These are phyloP conservation scores for Discoglossus pictus DNA, from an alignment of 2,797 vertebrate genomes.

Conservation along the genomic window DNA sequence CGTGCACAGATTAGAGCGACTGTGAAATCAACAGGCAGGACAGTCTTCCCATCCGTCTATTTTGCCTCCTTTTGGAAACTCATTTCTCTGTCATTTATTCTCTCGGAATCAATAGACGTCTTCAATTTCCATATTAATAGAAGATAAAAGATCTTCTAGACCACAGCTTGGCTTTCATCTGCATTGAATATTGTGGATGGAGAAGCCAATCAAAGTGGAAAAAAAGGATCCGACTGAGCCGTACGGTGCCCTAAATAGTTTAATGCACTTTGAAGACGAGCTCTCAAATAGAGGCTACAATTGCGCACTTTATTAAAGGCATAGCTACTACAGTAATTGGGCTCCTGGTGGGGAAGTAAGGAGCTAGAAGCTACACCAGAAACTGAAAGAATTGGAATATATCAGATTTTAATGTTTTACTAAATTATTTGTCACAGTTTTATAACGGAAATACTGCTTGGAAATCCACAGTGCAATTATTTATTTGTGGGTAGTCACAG, in stretches of 20 bases:
- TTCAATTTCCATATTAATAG: constrained; percentile 51
- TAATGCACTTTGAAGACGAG: constrained; percentile 18
- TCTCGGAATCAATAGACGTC: constrained; percentile 31
- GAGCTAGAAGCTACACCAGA: too few species aligned
- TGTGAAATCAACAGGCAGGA: constrained; percentile 28
- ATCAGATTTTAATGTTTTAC: too few species aligned
- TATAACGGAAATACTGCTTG: too few species aligned
- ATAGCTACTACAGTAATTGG: constrained; percentile 11
- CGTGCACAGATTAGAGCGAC: constrained; percentile 27
- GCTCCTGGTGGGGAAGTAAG: too few species aligned
- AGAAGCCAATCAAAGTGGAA: constrained; percentile 32
- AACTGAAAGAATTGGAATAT: too few species aligned
- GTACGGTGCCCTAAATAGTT: constrained; percentile 9
- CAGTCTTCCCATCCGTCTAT: constrained; percentile 12
- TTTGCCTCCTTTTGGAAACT: constrained; percentile 31
- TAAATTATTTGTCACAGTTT: too few species aligned
- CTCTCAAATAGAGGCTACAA: constrained; percentile 3
- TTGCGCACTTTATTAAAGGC: constrained; percentile 5
- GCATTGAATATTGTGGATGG: constrained; percentile 28
- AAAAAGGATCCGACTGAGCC: constrained; percentile 5
- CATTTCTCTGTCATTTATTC: constrained; percentile 41
- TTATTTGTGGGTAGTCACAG: too few species aligned
- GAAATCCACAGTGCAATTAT: too few species aligned
- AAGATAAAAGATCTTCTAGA: constrained; percentile 48
- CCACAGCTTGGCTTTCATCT: constrained; percentile 40